phyloP scores from a whole-genome alignment of 2,888 invertebrate species.

The Chloromyia formosa region DNA sequence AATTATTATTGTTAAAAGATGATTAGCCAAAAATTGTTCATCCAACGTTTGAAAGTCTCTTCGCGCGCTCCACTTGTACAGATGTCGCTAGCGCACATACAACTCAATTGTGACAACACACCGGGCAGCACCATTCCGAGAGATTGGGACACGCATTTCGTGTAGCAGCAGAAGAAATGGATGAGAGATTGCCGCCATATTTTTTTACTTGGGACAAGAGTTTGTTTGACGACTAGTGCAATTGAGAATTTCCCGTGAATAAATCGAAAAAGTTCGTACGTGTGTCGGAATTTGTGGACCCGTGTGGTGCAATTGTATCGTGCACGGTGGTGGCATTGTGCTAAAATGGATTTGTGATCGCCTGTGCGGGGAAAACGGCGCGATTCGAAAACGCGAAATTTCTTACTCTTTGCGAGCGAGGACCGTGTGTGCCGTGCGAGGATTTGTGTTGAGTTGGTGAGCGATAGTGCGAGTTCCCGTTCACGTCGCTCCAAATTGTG shows the following conservation, averaged over 20 bases:
- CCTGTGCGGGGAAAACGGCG: conserved; percentile 39
- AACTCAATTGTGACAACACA: conserved; percentile 1
- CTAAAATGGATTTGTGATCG: conserved; percentile 18
- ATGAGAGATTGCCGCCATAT: conserved; percentile 48
- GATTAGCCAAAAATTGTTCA: no score
- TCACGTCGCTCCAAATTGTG: neutral
- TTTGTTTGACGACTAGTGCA: conserved; percentile 45
- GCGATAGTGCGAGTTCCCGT: no score
- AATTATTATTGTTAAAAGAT: no score
- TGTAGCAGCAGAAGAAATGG: neutral
- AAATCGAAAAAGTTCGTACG: conserved; percentile 22
- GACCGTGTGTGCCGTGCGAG: conserved; percentile 5
- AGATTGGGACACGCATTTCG: conserved; percentile 28
- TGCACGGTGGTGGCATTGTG: neutral
- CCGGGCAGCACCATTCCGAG: conserved; percentile 21
- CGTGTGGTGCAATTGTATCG: neutral
- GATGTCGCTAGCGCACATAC: no score
- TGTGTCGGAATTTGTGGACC: conserved; percentile 9
- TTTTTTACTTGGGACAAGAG: conserved; percentile 48
- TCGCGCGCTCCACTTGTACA: no score
- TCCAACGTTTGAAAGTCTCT: no score
- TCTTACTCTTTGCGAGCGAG: conserved; percentile 46
- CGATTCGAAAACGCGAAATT: conserved; percentile 40
- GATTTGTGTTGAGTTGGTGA: conserved; percentile 6
- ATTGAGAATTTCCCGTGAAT: conserved; percentile 40